These are phyloP conservation scores for Hypolimnas misippus DNA, from an alignment of 2,888 invertebrate genomes.

Conservation along the genomic window DNA sequence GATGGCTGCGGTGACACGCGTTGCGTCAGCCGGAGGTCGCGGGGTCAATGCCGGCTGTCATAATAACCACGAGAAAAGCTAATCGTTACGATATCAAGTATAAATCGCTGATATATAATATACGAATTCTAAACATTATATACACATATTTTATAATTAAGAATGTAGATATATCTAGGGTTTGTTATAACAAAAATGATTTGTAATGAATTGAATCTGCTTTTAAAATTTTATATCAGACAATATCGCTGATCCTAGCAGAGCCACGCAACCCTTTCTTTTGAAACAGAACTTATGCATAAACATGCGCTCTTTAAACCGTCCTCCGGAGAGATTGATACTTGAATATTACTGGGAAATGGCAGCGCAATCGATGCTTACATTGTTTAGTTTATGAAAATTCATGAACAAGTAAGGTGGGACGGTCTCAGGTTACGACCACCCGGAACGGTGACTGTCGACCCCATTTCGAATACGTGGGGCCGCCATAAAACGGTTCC, in stretches of 20 bases:
- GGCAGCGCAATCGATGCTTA: slow-evolving; percentile 30
- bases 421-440: slow-evolving; percentile 68
- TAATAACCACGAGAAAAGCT: slow-evolving; percentile 52
- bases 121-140: no score
- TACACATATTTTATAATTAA: not conserved
- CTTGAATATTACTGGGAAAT: slow-evolving; percentile 16
- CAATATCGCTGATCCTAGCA: not conserved
- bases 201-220: no score
- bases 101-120: no score
- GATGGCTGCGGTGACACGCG: slow-evolving; percentile 76
- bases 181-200: no score
- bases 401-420: slow-evolving; percentile 62
- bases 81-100: slow-evolving; percentile 34
- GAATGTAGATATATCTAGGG: no score
- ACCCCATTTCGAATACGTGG: slow-evolving; percentile 53
- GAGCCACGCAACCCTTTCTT: not conserved
- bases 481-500: slow-evolving; percentile 66
- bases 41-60: slow-evolving; percentile 77
- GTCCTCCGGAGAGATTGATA: slow-evolving; percentile 10
- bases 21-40: slow-evolving; percentile 71
- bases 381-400: slow-evolving; percentile 61
- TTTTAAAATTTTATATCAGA: no score
- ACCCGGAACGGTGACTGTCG: slow-evolving; percentile 58
- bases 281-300: slow-evolving; percentile 5
- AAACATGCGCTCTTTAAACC: slow-evolving; percentile 2